Base-by-base conservation (phyloP, 2,797 vertebrate species). In the Cossypha heuglini region DNA sequence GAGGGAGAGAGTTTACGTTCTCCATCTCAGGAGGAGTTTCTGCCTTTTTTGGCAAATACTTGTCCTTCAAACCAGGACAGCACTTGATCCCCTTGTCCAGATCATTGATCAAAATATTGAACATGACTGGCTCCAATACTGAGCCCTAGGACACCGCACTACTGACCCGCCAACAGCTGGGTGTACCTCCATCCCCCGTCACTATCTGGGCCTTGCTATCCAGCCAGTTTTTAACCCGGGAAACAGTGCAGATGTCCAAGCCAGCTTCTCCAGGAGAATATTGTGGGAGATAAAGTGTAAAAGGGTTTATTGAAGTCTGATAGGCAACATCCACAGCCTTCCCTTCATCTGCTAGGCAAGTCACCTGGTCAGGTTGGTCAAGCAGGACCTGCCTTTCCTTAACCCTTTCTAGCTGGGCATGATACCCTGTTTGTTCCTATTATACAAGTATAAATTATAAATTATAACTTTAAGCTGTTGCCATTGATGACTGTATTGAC, bases 61-160 rank as follows among this genome's bases (percentile, higher is more conserved):
- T 42, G 40, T 42, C 40, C 40, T 42, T 42, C 40, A 42, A 42
- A 42, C 42, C 42, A 42, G 42, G 42, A 42, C 42, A 42, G 42
- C 42, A 42, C 4, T 40, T 5, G 2, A 61, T 31, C 10, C 10
- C 21, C 25, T 54, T 25, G 22, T 21, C 10, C 16, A 29, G 13
- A 45, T 20, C 24, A 29, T 2, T 15, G 13, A 20, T 21, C 16
- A 54, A 35, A 18, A 26, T 29, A 35, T 26, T 33, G 46, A 54
- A 46, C 13, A 40, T 0, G 0, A 46, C 20, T 24, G 17, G 20
- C 29, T 33, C 5, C 25, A 48, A 6, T 4, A 54, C 1, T 2
- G 3, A 48, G 14, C 4, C 6, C 46, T 40, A 13, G 7, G 13
- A 7, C 15, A 40, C 10, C 1, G 3, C 5, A 8, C 13, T 29